Base-by-base conservation (phyloP, 2,113 vertebrate genomes). In the Motacilla alba region DNA sequence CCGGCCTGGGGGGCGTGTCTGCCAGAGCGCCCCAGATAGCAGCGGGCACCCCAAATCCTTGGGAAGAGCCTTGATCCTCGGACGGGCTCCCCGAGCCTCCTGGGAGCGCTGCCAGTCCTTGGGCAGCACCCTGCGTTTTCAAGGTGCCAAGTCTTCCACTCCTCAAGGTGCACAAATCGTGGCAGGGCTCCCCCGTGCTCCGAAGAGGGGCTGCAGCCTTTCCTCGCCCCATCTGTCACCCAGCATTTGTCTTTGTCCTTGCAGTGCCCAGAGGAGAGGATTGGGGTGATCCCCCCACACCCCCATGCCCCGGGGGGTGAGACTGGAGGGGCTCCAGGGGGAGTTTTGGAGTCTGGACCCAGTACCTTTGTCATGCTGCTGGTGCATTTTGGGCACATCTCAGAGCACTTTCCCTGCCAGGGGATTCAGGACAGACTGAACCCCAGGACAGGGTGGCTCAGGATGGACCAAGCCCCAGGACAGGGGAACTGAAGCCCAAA, bases 141-240 rank as follows among this genome's bases (percentile, higher is more conserved):
- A 5, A 27, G 16, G 72, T 26, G 62, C 13, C 26, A 0, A 27
- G 3, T 35, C 6, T 26, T 43, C 31, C 4, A 31, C 26, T 11
- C 35, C 16, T 24, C 24, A 1, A 4, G 47, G 27, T 5, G 8
- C 18, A 4, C 14, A 5, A 9, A 3, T 10, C 4, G n/a, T 22
- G 30, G 28, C 8, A 37, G n/a, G 44, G 39, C 67, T 24, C 10
- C 15, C 14, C 59, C 3, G 4, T 17, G 17, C 31, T 31, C 13
- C 8, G 12, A 10, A 30, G 24, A 58, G 20, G 13, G 6, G 20
- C 20, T 7, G 3, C 37, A 16, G 46, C 56, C 2, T 28, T n/a
- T 74, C 9, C 11, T 23, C 2, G 0, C 8, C 14, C 26, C 23
- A 0, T 26, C 11, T 10, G 0, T 30, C 41, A 12, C 13, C 26